Conservation (phyloP, 1,140 invertebrate species). For the Heliothis virescens region DNA sequence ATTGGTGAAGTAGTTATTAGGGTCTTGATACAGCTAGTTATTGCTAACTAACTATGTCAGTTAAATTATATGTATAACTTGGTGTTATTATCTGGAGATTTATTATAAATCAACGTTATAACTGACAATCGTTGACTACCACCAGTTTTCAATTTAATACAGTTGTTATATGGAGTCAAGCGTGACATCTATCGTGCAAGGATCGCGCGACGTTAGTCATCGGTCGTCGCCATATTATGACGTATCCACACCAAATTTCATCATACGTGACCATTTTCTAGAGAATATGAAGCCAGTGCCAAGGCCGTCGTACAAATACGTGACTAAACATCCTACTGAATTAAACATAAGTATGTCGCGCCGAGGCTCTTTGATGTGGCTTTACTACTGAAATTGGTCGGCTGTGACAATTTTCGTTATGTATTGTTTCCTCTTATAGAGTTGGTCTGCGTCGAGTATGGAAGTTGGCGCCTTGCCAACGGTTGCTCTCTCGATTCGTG, state of each 20-base stretch:
- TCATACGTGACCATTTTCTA: conserved; percentile 57
- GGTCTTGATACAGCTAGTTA: too few relatives aligned
- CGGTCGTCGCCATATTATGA: conserved; percentile 14
- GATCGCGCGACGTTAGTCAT: conserved; percentile 12
- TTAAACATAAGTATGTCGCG: conserved; percentile 63
- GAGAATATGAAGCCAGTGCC: conserved; percentile 50
- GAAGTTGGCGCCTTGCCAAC: conserved; percentile 69
- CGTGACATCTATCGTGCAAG: background rate
- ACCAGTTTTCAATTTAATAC: conserved; percentile 7
- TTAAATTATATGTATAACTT: too few relatives aligned
- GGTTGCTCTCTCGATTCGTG: conserved; percentile 50
- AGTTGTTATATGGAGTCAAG: conserved; percentile 12
- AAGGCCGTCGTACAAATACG: conserved; percentile 57
- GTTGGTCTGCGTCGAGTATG: conserved; percentile 60
- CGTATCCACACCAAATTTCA: conserved; percentile 47
- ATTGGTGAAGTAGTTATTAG: too few relatives aligned
- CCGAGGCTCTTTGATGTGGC: conserved; percentile 52
- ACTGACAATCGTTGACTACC: background rate
- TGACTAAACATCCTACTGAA: conserved; percentile 64
- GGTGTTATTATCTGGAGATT: background rate
- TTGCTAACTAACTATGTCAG: too few relatives aligned
- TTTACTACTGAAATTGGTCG: conserved; percentile 60
- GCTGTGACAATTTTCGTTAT: conserved; percentile 51
- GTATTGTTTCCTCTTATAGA: conserved; percentile 66
- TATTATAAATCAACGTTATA: background rate